Evolutionary conservation across 2,888 invertebrate species (phyloP), one percentile per base, ranked within the genome.

Genomic region (Callimorpha dominula): DNA sequence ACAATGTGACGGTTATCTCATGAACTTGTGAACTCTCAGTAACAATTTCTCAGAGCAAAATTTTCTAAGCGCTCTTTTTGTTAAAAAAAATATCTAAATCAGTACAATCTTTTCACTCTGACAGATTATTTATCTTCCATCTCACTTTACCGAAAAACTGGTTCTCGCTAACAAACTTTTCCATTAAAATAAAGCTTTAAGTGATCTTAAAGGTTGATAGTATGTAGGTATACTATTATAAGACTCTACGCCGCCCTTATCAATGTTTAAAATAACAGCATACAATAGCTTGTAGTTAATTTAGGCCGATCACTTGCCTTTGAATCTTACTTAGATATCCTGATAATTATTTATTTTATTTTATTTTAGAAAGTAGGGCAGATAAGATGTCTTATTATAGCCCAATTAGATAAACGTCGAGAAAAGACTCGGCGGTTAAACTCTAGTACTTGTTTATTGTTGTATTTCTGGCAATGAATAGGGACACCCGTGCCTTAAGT

Each of bases 11-110:
- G 68, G 49, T 85, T 91, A 90, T 90, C 89, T 72, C 15, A 2
- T 86, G 87, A 88, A 90, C 92, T 88, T 81, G 74, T 90, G 89
- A 91, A 81, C 88, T 88, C 88, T 88, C 86, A 88, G 87, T 78
- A 74, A 86, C 83, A 77, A 86, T 86, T 88, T 81, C 79, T 68
- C 20, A 54, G 79, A 81, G 71, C 50, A 82, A 78, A 65, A 66
- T 57, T 14, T 14, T 60, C 12, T 70, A 14, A 60, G 14, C n/a
- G 75, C 43, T 73, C 50, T 0, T 31, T 62, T n/a, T 31, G 49
- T 0, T 71, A 15, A 14, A n/a, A 64, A n/a, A 50, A 43, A 65
- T 17, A 46, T 31, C 49, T 20, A 63, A 63, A 63, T 31, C 31
- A 12, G 60, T 60, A 31, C 31, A 6, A 60, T 60, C 60, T 60